phyloP scores from a whole-genome alignment of 1,140 invertebrate genomes.

The Macrosteles quadrilineatus region DNA sequence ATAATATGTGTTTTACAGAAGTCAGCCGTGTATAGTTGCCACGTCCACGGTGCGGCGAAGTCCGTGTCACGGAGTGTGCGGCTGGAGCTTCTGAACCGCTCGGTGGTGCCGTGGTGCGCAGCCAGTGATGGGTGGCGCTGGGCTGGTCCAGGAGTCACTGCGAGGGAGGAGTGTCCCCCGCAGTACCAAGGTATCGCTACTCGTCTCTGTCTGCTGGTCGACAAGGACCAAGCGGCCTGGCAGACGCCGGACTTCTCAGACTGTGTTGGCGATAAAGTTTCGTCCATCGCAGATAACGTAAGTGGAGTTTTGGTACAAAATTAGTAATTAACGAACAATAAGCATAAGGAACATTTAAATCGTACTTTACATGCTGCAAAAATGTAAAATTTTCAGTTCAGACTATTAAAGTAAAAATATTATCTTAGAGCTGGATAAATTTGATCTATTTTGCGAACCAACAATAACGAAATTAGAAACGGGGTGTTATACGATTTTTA shows the following conservation, averaged over 20 bases:
- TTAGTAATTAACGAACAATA: background rate
- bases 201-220: slow-evolving; percentile 39
- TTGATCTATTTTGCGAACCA: too few relatives aligned
- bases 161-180: slow-evolving; percentile 60
- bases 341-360: too few relatives aligned
- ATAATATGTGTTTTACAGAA: slow-evolving; percentile 54
- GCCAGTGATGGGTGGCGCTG: slow-evolving; percentile 56
- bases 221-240: slow-evolving; percentile 62
- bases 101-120: slow-evolving; percentile 57
- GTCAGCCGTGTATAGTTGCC: slow-evolving; percentile 63
- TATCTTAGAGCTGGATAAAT: too few relatives aligned
- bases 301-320: too few relatives aligned
- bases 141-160: slow-evolving; percentile 61
- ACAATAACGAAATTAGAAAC: too few relatives aligned
- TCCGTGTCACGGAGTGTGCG: slow-evolving; percentile 59
- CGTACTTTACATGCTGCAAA: too few relatives aligned
- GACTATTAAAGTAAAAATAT: too few relatives aligned
- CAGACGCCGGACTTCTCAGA: slow-evolving; percentile 70
- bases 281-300: slow-evolving; percentile 65
- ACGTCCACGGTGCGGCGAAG: slow-evolving; percentile 57
- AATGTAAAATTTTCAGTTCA: too few relatives aligned
- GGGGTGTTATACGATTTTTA: too few relatives aligned
- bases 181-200: slow-evolving; percentile 46
- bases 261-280: slow-evolving; percentile 65
- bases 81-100: slow-evolving; percentile 62